Percentiles rank a stretch among this genome's conserved stretches.
Evolutionary conservation across 1,140 invertebrate species (phyloP).

Genomic region (Chionoecetes opilio): DNA sequence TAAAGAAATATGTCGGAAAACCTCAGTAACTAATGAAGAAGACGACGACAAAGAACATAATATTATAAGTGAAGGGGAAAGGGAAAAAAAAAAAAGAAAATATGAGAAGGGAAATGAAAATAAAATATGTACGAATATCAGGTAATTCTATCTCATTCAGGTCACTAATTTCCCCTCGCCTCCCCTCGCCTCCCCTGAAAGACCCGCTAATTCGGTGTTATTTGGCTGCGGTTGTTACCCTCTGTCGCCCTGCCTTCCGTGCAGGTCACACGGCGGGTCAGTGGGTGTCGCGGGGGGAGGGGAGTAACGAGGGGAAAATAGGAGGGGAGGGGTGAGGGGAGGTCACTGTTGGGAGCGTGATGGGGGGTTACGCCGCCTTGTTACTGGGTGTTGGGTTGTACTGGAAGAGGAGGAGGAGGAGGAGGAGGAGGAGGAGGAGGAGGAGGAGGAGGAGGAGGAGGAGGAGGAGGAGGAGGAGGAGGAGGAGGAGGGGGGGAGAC

Average conservation of each 20-base stretch:
- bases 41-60: neutral
- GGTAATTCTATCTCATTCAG: too few relatives aligned
- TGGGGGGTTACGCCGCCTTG: neutral
- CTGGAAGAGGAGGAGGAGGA: neutral
- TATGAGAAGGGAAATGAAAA: too few relatives aligned
- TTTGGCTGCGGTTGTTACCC: neutral
- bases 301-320: neutral
- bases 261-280: neutral
- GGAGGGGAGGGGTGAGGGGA: neutral
- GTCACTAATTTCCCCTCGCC: too few relatives aligned
- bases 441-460: neutral
- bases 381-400: too few relatives aligned
- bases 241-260: neutral
- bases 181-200: too few relatives aligned
- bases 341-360: neutral
- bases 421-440: conserved; percentile 10
- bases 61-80: neutral
- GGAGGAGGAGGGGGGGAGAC: too few relatives aligned
- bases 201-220: neutral
- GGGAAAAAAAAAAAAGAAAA: neutral
- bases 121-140: too few relatives aligned
- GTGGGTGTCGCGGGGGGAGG: neutral
- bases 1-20: too few relatives aligned
- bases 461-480: too few relatives aligned
- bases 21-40: too few relatives aligned